phyloP scores from a whole-genome alignment of 2,888 invertebrate genomes.

The Pediacus dermestoides region DNA sequence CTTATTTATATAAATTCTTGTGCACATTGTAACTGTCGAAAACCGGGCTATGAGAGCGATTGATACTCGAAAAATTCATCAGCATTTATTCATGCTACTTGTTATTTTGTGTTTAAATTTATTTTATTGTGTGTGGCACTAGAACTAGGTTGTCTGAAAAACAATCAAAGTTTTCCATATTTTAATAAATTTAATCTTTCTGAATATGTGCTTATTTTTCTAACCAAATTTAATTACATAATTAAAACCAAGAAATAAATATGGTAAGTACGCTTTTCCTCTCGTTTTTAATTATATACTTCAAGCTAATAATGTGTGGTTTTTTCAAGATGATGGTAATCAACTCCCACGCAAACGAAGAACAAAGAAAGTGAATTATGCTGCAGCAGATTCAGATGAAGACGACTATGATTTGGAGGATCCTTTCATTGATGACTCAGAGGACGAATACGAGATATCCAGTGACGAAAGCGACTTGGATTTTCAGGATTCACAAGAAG shows the following conservation, averaged over 20 bases:
- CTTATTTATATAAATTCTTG: constrained; percentile 20
- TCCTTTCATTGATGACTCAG: constrained; percentile 10
- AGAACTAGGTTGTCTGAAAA: neutral
- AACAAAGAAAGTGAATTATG: neutral
- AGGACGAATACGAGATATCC: constrained; percentile 1
- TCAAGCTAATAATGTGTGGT: neutral
- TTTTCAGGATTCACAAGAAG: constrained; percentile 3
- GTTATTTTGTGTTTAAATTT: too few species aligned
- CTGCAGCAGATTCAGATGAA: constrained; percentile 4
- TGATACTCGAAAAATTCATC: too few species aligned
- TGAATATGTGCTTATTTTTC: neutral
- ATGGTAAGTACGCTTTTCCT: too few species aligned
- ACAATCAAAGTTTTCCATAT: neutral
- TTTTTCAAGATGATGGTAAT: neutral
- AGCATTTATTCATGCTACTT: too few species aligned
- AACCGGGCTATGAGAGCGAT: constrained; percentile 29
- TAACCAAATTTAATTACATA: too few species aligned
- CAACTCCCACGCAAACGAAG: neutral
- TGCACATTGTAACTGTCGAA: constrained; percentile 23
- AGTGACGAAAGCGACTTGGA: constrained; percentile 4
- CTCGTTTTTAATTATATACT: too few species aligned
- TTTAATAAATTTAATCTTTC: too few species aligned
- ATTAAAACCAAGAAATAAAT: too few species aligned
- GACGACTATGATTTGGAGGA: constrained; percentile 9
- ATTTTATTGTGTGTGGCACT: too few species aligned